These are phyloP conservation scores for Sus cebifrons DNA, from an alignment of 2,797 vertebrate genomes.

Conservation along the genomic window DNA sequence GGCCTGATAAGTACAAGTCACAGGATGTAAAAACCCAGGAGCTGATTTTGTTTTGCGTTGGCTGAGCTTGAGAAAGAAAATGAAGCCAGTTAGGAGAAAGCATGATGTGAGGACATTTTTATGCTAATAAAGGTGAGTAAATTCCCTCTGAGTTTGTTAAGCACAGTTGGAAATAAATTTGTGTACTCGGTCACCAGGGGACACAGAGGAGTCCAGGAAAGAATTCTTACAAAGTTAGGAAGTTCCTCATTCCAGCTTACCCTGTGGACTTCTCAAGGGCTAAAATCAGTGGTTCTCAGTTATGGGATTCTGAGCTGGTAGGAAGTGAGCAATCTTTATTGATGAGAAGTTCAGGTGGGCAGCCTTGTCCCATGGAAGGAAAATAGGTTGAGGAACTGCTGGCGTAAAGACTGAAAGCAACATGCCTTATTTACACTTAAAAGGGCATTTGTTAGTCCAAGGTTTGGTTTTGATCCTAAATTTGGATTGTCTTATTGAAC, in stretches of 20 bases:
- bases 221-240: neutral
- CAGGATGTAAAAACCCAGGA: constrained; percentile 46
- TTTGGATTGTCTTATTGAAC: constrained; percentile 1
- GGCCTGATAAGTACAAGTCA: constrained; percentile 49
- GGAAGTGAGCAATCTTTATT: neutral
- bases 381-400: neutral
- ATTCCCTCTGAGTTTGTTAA: constrained; percentile 61
- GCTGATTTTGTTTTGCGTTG: constrained; percentile 59
- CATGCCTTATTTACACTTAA: neutral
- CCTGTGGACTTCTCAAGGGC: neutral
- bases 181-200: neutral
- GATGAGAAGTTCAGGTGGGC: neutral
- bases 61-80: constrained; percentile 63
- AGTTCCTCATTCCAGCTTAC: neutral
- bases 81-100: constrained; percentile 41
- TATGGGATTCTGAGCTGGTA: neutral
- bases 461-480: neutral
- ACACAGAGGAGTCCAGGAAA: neutral
- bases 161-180: constrained; percentile 55
- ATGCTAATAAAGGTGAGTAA: constrained; percentile 61
- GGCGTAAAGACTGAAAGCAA: neutral
- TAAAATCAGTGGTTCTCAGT: constrained; percentile 20
- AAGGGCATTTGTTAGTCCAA: neutral
- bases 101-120: neutral
- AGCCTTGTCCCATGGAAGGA: neutral